Evolutionary conservation across 2,797 vertebrate species (phyloP).

Genomic region (Esox masquinongy): DNA sequence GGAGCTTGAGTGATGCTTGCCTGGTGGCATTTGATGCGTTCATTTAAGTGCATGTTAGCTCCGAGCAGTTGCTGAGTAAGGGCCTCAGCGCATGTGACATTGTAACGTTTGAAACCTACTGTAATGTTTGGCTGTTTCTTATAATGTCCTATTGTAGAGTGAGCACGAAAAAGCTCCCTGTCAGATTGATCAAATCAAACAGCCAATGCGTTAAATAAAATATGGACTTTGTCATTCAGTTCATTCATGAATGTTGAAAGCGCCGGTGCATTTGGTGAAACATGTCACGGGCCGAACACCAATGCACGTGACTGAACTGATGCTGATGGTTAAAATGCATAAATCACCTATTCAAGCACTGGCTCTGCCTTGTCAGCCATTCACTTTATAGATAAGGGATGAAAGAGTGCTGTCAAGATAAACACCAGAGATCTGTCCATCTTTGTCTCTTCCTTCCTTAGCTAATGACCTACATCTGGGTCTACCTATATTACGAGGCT

Average conservation of each 20-base stretch:
- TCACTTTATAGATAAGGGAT: slow-evolving; percentile 64
- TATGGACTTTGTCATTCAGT: neutral
- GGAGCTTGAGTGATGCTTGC: neutral
- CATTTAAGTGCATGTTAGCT: neutral
- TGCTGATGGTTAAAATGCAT: slow-evolving; percentile 35
- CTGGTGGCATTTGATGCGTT: slow-evolving; percentile 13
- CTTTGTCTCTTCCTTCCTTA: slow-evolving; percentile 49
- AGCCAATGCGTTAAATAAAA: neutral
- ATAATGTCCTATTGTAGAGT: slow-evolving; percentile 28
- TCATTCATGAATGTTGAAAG: neutral
- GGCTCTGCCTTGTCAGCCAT: slow-evolving; percentile 46
- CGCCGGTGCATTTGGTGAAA: slow-evolving; percentile 6
- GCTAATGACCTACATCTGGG: slow-evolving; percentile 66
- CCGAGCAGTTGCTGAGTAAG: slow-evolving; percentile 24
- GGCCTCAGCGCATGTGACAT: slow-evolving; percentile 26
- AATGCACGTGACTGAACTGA: slow-evolving; percentile 18
- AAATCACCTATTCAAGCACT: slow-evolving; percentile 33
- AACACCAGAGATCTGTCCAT: slow-evolving; percentile 53
- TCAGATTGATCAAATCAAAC: neutral
- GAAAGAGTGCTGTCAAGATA: slow-evolving; percentile 55
- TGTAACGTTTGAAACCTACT: slow-evolving; percentile 26
- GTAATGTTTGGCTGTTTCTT: slow-evolving; percentile 17
- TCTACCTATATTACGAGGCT: slow-evolving; percentile 36
- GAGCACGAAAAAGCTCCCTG: neutral
- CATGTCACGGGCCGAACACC: slow-evolving; percentile 14